phyloP scores from a whole-genome alignment of 2,797 vertebrate genomes.

The Stomatorhinus walkeri region DNA sequence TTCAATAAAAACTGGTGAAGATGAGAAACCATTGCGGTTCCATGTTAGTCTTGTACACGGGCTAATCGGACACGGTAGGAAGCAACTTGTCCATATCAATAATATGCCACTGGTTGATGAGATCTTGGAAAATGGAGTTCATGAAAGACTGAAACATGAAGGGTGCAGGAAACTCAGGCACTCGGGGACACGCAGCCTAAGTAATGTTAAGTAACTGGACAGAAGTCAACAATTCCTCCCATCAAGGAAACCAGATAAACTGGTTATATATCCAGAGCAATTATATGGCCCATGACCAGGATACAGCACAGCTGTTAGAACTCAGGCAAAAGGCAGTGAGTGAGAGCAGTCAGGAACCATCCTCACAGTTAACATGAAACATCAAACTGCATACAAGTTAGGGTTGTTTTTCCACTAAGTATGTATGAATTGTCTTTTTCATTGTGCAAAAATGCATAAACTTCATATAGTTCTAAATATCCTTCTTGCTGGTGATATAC shows the following conservation, averaged over 20 bases:
- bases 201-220: neutral
- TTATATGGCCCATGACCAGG: neutral
- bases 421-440: neutral
- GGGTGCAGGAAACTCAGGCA: neutral
- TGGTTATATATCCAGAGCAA: neutral
- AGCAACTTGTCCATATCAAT: neutral
- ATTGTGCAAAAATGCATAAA: neutral
- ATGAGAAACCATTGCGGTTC: neutral
- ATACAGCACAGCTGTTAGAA: neutral
- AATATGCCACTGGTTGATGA: neutral
- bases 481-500: neutral
- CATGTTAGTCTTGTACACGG: neutral
- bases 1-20: neutral
- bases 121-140: neutral
- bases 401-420: neutral
- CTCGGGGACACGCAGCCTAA: neutral
- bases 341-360: neutral
- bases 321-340: neutral
- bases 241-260: neutral
- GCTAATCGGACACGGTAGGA: neutral
- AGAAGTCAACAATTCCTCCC: neutral
- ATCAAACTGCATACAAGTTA: neutral
- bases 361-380: neutral
- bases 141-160: neutral
- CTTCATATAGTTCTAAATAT: neutral